phyloP scores from a whole-genome alignment of 1,140 invertebrate genomes.

The Anastrepha ludens region DNA sequence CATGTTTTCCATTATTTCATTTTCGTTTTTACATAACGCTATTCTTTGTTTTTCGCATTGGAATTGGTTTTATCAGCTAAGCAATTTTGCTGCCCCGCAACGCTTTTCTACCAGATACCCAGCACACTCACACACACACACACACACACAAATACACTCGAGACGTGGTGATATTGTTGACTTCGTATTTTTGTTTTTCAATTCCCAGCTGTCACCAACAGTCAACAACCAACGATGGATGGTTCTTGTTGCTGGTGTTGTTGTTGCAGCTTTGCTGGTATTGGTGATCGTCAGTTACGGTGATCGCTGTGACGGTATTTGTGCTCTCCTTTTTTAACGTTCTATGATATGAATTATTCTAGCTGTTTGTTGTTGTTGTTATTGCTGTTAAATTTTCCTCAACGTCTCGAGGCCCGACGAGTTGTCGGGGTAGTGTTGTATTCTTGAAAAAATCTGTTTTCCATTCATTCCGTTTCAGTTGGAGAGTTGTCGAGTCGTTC shows the following conservation, averaged over 20 bases:
- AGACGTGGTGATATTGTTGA: neutral
- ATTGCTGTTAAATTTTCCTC: conserved; percentile 32
- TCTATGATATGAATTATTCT: neutral
- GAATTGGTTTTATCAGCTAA: conserved; percentile 48
- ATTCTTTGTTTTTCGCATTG: conserved; percentile 42
- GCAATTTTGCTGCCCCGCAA: conserved; percentile 10
- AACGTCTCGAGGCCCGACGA: neutral
- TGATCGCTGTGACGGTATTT: neutral
- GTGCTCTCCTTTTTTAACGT: conserved; percentile 32
- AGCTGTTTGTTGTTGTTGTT: neutral
- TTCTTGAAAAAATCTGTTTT: conserved; percentile 40
- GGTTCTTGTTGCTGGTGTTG: neutral
- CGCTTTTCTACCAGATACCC: neutral
- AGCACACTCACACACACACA: neutral
- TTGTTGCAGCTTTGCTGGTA: neutral
- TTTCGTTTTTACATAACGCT: conserved; percentile 21
- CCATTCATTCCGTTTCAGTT: conserved; percentile 20
- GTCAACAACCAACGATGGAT: neutral
- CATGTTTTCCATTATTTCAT: conserved; percentile 14
- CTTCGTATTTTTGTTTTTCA: conserved; percentile 22
- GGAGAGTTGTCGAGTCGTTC: neutral
- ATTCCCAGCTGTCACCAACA: conserved; percentile 14
- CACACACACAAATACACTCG: neutral
- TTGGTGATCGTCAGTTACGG: neutral
- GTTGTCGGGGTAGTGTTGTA: neutral